These are phyloP conservation scores for Gorilla gorilla DNA, from an alignment of 2,113 vertebrate genomes.

Conservation along the genomic window DNA sequence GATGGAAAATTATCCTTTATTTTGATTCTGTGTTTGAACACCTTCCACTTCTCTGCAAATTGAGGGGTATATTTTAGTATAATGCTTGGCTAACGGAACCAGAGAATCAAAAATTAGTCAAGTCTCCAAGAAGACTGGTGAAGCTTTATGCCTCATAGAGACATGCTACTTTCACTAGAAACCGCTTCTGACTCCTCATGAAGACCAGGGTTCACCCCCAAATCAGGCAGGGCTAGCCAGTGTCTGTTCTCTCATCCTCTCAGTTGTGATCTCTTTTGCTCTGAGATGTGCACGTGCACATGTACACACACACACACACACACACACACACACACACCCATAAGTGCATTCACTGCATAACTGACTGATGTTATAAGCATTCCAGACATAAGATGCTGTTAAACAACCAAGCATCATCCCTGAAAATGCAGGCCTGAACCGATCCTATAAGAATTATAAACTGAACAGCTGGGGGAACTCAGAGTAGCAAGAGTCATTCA, in stretches of 20 bases:
- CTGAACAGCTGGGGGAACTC: not conserved
- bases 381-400: not conserved
- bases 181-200: not conserved
- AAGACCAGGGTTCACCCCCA: not conserved
- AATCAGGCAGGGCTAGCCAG: not conserved
- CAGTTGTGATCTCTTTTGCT: not conserved
- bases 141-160: not conserved
- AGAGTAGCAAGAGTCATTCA: not conserved
- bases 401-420: not conserved
- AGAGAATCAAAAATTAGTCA: conserved; percentile 49
- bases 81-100: conserved; percentile 21
- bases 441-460: not conserved
- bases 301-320: not conserved
- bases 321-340: not conserved
- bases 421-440: not conserved
- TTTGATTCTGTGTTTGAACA: conserved; percentile 67
- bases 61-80: conserved; percentile 49
- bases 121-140: not conserved
- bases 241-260: not conserved
- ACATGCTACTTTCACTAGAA: not conserved
- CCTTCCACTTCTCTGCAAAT: conserved; percentile 63
- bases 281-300: accelerated
- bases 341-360: not conserved
- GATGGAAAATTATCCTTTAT: conserved; percentile 64
- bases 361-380: not conserved